Conservation (phyloP, 2,113 vertebrate species). For the Aegithalos caudatus region DNA sequence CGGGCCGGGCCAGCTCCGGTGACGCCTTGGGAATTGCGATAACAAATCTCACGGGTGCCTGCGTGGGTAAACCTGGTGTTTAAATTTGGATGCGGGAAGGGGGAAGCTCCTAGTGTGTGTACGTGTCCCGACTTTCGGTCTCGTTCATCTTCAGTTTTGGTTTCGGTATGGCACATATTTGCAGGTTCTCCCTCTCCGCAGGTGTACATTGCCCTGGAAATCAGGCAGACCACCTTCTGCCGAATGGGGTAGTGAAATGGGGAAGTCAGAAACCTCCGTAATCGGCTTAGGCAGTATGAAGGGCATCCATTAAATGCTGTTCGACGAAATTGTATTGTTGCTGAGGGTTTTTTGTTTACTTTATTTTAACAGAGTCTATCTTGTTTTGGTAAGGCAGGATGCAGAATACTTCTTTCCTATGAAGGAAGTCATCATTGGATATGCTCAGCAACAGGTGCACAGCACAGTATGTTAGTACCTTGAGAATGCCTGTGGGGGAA, state of each 20-base stretch:
- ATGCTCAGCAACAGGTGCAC: background rate
- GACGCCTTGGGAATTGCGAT: background rate
- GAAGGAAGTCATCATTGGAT: background rate
- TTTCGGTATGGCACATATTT: accelerated
- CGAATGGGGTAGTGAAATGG: background rate
- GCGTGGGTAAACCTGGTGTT: background rate
- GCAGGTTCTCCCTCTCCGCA: accelerated
- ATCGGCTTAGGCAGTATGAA: background rate
- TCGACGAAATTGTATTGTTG: background rate
- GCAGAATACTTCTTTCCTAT: background rate
- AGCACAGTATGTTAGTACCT: background rate
- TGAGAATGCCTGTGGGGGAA: background rate
- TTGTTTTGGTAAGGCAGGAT: background rate
- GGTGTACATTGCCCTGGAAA: accelerated
- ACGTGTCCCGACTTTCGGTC: accelerated
- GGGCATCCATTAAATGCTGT: background rate
- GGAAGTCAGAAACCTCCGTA: background rate
- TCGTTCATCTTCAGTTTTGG: background rate
- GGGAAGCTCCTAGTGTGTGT: background rate
- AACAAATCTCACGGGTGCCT: background rate
- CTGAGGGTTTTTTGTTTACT: background rate
- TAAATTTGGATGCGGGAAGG: accelerated
- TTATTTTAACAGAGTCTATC: background rate
- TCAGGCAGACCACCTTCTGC: background rate
- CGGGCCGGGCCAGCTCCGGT: background rate